phyloP scores from a whole-genome alignment of 2,113 vertebrate genomes.

The Pontoporia blainvillei region DNA sequence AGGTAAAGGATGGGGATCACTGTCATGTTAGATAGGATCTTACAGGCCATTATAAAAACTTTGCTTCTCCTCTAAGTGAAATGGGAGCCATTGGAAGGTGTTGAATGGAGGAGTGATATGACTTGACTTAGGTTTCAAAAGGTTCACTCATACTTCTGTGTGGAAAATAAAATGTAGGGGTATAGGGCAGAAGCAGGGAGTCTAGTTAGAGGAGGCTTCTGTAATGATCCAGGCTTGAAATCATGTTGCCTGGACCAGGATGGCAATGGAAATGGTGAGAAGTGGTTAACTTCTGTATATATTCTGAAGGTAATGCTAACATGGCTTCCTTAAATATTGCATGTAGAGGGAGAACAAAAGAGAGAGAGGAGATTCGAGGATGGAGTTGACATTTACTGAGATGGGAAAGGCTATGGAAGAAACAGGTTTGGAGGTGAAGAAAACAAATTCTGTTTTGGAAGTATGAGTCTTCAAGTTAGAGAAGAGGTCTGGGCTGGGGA shows the following conservation, averaged over 20 bases:
- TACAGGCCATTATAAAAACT: background rate
- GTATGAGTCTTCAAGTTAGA: background rate
- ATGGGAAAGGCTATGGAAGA: background rate
- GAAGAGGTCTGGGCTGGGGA: background rate
- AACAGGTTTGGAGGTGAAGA: background rate
- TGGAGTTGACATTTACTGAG: background rate
- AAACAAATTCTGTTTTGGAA: background rate
- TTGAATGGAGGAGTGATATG: background rate
- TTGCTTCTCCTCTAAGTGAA: background rate
- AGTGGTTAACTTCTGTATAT: background rate
- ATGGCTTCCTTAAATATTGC: background rate
- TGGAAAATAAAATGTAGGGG: background rate
- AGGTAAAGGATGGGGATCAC: background rate
- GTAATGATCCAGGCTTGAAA: background rate
- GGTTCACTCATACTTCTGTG: background rate
- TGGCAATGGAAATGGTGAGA: background rate
- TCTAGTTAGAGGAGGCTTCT: background rate
- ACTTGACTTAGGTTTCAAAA: background rate
- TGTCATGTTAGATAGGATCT: background rate
- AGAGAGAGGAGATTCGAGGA: background rate
- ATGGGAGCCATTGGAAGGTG: background rate
- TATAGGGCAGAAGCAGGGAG: background rate
- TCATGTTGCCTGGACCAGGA: background rate
- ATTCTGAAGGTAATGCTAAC: background rate
- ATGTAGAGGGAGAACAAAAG: background rate